phyloP scores from a whole-genome alignment of 2,888 invertebrate species.

The Yponomeuta plumbellus region DNA sequence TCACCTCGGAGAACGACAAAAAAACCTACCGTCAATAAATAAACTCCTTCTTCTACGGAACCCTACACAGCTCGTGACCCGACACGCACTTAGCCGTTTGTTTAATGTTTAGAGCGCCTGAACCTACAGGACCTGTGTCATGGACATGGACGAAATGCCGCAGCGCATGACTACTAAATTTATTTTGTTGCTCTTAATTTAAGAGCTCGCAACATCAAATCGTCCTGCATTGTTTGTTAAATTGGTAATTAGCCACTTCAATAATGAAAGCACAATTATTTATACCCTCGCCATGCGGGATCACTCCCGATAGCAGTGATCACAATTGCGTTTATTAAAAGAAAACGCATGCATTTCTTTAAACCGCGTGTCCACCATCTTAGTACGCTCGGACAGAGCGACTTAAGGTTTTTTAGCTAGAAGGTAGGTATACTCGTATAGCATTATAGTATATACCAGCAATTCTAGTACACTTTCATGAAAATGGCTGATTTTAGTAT shows the following conservation, averaged over 20 bases:
- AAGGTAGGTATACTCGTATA: too few relatives aligned
- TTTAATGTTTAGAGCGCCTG: background rate
- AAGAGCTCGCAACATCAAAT: background rate
- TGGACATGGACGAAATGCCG: constrained; percentile 8
- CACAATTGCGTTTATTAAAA: background rate
- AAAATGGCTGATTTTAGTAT: too few relatives aligned
- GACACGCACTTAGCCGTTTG: too few relatives aligned
- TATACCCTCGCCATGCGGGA: background rate
- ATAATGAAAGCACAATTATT: background rate
- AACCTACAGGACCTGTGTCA: background rate
- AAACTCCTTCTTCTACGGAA: too few relatives aligned
- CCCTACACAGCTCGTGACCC: too few relatives aligned
- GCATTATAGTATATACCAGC: too few relatives aligned
- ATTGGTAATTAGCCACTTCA: background rate
- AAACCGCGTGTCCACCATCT: too few relatives aligned
- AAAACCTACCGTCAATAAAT: too few relatives aligned
- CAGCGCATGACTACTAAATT: constrained; percentile 1
- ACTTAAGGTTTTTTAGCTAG: too few relatives aligned
- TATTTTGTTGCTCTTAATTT: constrained; percentile 1
- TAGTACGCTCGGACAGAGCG: too few relatives aligned
- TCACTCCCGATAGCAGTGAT: background rate
- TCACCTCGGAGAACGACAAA: too few relatives aligned
- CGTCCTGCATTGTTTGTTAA: background rate
- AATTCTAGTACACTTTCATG: too few relatives aligned
- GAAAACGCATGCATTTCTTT: background rate